These are phyloP conservation scores for Drosophila arizonae DNA, from an alignment of 1,140 invertebrate genomes.

Conservation along the genomic window DNA sequence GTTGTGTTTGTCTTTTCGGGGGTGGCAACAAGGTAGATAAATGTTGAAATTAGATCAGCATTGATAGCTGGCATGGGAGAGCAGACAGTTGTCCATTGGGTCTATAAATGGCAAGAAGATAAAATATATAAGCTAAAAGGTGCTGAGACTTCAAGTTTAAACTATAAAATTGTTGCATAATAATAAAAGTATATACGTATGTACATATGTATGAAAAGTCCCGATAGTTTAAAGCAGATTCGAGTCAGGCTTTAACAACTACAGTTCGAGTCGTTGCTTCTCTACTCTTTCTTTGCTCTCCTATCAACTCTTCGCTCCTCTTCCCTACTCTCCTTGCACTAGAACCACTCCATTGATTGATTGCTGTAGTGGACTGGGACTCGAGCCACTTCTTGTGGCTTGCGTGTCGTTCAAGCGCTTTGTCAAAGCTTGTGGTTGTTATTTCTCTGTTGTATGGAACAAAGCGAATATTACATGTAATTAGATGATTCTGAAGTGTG, in stretches of 20 bases:
- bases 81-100: background rate
- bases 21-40: conserved; percentile 71
- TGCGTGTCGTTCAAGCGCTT: conserved; percentile 58
- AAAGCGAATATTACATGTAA: conserved; percentile 62
- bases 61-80: conserved; percentile 51
- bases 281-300: background rate
- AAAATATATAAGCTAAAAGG: no score
- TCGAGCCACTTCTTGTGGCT: conserved; percentile 21
- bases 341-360: no score
- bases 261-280: background rate
- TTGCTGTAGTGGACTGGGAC: background rate
- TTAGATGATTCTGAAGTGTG: conserved; percentile 56
- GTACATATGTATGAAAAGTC: no score
- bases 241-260: no score
- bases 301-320: background rate
- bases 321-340: no score
- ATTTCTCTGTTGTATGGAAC: conserved; percentile 12
- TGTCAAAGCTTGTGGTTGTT: conserved; percentile 5
- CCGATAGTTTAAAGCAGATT: no score
- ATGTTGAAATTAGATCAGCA: conserved; percentile 73
- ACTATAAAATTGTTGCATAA: no score
- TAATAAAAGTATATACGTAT: no score
- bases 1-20: conserved; percentile 43
- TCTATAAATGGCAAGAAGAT: no score
- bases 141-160: no score